Percentiles rank a stretch among this genome's conserved stretches.
Evolutionary conservation across 2,113 vertebrate genomes (phyloP).

Genomic region (Chlorodrepanis virens): DNA sequence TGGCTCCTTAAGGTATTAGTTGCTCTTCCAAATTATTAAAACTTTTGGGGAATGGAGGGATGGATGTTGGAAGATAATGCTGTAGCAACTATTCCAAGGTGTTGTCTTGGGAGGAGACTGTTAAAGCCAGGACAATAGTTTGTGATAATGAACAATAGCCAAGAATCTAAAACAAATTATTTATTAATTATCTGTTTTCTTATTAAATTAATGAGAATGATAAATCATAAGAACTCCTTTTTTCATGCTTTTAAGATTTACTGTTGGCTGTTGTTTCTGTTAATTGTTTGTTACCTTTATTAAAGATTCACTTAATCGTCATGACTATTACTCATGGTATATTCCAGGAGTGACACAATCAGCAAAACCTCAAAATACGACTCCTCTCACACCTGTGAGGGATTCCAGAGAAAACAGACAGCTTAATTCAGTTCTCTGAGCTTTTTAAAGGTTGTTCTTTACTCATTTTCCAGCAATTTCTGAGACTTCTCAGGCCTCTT

Average conservation of each 20-base stretch:
- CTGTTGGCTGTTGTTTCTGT: neutral
- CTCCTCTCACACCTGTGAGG: neutral
- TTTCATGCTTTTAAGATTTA: neutral
- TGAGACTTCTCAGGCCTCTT: neutral
- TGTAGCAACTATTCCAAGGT: neutral
- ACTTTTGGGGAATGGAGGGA: no score
- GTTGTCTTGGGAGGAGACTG: neutral
- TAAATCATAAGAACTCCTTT: neutral
- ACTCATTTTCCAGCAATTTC: neutral
- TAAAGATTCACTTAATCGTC: neutral
- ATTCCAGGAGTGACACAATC: neutral
- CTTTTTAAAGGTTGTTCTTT: neutral
- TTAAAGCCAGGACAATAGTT: neutral
- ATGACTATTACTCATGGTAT: neutral
- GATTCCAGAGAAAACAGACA: neutral
- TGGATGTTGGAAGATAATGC: neutral
- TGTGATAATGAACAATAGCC: neutral
- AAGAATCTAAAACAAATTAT: neutral
- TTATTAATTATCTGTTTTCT: neutral
- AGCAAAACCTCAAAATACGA: neutral
- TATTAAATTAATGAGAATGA: neutral
- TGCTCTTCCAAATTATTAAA: neutral
- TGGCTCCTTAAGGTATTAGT: neutral
- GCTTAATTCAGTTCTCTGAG: neutral
- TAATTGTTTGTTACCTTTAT: neutral